Conservation (phyloP, 92 coral and sea anemone genomes). For the Phymanthus crucifer region DNA sequence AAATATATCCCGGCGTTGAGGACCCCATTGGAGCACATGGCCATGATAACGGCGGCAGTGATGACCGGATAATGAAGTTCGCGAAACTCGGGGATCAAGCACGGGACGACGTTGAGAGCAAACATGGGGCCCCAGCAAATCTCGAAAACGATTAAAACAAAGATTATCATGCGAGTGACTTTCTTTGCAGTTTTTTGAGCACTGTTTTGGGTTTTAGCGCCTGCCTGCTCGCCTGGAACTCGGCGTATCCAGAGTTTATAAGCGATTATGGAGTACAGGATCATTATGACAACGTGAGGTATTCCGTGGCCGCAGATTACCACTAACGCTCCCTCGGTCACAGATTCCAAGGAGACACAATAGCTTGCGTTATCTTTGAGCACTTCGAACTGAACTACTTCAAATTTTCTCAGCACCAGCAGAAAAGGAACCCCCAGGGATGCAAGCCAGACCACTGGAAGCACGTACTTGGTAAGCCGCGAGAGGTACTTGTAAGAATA, state of each 20-base stretch:
- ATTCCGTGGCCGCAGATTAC: background rate
- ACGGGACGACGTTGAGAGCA: no score
- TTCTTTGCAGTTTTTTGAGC: background rate
- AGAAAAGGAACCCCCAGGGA: slow-evolving; percentile 17
- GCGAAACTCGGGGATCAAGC: no score
- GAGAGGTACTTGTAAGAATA: slow-evolving; percentile 14
- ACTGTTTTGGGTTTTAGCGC: background rate
- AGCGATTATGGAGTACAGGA: slow-evolving; percentile 29
- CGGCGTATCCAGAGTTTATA: slow-evolving; percentile 42
- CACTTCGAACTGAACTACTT: background rate
- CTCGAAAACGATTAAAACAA: no score
- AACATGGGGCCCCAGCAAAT: no score
- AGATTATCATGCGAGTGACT: no score
- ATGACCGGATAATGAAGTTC: no score
- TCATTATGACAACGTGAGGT: slow-evolving; percentile 40
- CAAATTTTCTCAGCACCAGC: background rate
- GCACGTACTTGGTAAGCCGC: slow-evolving; percentile 17
- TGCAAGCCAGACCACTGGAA: slow-evolving; percentile 37
- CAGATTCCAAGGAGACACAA: no score
- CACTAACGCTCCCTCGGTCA: no score
- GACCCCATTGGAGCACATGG: no score
- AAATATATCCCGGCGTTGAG: no score
- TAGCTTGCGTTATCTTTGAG: no score
- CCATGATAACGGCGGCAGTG: no score
- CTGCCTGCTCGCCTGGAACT: slow-evolving; percentile 37